Evolutionary conservation across 2,888 invertebrate genomes (phyloP).

Genomic region (Acronicta leporina): DNA sequence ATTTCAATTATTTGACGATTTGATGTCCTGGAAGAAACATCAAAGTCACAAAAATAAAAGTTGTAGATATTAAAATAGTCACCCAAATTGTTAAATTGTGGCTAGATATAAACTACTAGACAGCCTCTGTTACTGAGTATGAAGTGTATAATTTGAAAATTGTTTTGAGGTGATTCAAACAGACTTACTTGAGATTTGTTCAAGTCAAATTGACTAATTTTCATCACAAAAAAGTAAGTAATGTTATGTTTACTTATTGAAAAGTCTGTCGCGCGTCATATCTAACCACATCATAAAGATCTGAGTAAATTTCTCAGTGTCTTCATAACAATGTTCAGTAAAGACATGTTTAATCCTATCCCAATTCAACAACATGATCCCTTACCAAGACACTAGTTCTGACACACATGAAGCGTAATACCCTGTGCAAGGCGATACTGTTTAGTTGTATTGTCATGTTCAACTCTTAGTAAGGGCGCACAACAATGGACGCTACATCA

Average conservation of each 20-base stretch:
- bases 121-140: no score
- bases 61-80: no score
- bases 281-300: constrained; percentile 6
- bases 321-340: constrained; percentile 24
- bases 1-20: no score
- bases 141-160: no score
- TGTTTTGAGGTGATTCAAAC: neutral
- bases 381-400: constrained; percentile 61
- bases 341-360: constrained; percentile 34
- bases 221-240: no score
- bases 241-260: neutral
- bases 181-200: neutral
- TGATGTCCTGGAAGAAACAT: no score
- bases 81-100: neutral
- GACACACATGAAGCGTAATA: constrained; percentile 56
- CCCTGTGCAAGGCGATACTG: constrained; percentile 72
- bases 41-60: no score
- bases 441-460: constrained; percentile 67
- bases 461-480: constrained; percentile 60
- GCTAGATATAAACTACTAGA: neutral
- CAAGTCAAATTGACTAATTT: no score
- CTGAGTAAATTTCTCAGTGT: constrained; percentile 9
- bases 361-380: constrained; percentile 46
- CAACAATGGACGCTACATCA: constrained; percentile 61
- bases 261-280: neutral